Evolutionary conservation across 2,113 vertebrate species (phyloP).

Genomic region (cattle (Bos taurus)): DNA sequence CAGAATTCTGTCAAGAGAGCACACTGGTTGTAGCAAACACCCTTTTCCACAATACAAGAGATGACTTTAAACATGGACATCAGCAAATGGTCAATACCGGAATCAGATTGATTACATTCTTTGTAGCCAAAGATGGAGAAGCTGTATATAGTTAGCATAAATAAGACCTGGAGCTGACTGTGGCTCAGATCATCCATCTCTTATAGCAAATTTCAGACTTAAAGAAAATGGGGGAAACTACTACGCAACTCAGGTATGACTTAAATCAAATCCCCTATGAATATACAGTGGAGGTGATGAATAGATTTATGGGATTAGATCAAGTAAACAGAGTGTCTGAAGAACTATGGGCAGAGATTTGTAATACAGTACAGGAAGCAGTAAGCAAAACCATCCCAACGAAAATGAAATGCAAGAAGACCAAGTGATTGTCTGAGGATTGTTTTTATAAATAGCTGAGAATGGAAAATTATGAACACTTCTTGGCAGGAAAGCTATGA

Average conservation of each 20-base stretch:
- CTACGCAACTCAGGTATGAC: background rate
- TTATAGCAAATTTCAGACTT: background rate
- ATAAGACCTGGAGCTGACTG: background rate
- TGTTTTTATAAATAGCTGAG: background rate
- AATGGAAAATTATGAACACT: background rate
- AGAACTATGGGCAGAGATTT: background rate
- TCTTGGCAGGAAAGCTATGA: background rate
- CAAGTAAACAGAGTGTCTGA: background rate
- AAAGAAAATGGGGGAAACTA: background rate
- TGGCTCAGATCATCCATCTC: background rate
- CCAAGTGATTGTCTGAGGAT: background rate
- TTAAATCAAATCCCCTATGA: background rate
- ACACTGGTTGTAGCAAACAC: background rate
- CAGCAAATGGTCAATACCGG: background rate
- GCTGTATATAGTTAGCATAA: background rate
- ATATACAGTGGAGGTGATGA: background rate
- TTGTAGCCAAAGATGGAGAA: background rate
- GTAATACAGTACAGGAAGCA: background rate
- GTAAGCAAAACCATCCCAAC: background rate
- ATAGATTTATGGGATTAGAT: background rate
- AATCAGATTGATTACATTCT: background rate
- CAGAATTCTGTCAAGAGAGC: background rate
- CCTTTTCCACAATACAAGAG: background rate
- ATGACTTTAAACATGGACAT: background rate
- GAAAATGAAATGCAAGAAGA: background rate